Evolutionary conservation across 2,113 vertebrate species (phyloP), one percentile per base, ranked within the genome.

Genomic region (Centropus bengalensis): DNA sequence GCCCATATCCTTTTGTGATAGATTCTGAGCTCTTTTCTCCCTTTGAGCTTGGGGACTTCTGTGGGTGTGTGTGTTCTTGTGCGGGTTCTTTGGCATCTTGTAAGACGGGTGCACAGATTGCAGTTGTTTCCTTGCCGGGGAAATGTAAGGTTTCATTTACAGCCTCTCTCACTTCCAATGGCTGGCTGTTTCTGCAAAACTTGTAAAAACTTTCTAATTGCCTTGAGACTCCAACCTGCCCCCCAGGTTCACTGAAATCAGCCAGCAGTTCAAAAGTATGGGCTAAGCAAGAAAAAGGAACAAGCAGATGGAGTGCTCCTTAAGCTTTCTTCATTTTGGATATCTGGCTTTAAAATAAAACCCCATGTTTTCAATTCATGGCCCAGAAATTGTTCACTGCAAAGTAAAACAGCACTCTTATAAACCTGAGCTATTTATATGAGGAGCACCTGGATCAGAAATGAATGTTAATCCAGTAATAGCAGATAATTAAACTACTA

Each of bases 371-470:
- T 86, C 24, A 68, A 19, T 91, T 83, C 33, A 42, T 54, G 55
- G 54, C 23, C 68, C 30, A 66, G 32, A 80, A 86, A 33, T 33
- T 26, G 80, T 89, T 68, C 73, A 71, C 62, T 83, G 59, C 21
- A 81, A 52, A 91, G 67, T 55, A 66, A 68, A 88, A 38, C 45
- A 69, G 2, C 2, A 16, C 54, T 68, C 17, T 83, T 76, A 21
- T 11, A 52, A 86, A 95, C 81, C 76, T 86, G 66, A 86, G 54
- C n/a, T 83, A 47, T 90, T 94, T 91, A 82, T 88, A 59, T 70
- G 59, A 85, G 69, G 52, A 86, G 74, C 69, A 92, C 88, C 93
- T 96, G 79, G 58, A 96, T 93, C 87, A 75, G 88, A 87, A 92
- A 80, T 68, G 2, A 92, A 84, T 44, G 18, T n/a, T 92, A 88